Conservation (phyloP, 2,888 invertebrate genomes). For the Aethes cnicana region DNA sequence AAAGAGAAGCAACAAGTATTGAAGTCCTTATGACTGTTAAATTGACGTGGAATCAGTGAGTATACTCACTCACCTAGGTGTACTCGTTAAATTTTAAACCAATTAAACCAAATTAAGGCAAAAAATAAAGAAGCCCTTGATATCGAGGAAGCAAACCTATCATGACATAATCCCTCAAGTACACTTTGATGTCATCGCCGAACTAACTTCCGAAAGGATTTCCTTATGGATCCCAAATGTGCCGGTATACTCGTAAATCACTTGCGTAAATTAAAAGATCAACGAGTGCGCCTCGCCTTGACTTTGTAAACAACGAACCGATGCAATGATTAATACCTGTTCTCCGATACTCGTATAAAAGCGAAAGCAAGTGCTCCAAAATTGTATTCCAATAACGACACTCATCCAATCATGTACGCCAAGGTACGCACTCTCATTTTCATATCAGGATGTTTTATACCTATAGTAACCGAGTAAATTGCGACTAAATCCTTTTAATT, state of each 20-base stretch:
- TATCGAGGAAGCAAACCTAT: constrained; percentile 14
- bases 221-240: constrained; percentile 35
- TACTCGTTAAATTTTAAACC: not conserved
- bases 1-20: no score
- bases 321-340: constrained; percentile 66
- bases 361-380: constrained; percentile 65
- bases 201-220: constrained; percentile 35
- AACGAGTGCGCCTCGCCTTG: constrained; percentile 57
- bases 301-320: constrained; percentile 66
- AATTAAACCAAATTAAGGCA: constrained; percentile 4
- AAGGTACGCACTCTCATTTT: constrained; percentile 57
- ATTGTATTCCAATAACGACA: constrained; percentile 65
- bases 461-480: no score
- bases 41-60: no score
- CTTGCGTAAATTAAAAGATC: constrained; percentile 36
- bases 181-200: constrained; percentile 14
- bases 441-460: not conserved
- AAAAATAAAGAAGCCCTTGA: constrained; percentile 26
- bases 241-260: constrained; percentile 27
- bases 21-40: no score
- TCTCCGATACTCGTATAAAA: constrained; percentile 66
- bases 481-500: no score
- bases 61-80: no score
- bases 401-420: constrained; percentile 72
- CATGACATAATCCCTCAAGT: constrained; percentile 11